Conservation (phyloP, 2,797 vertebrate species). For the Pseudochromis fuscus region DNA sequence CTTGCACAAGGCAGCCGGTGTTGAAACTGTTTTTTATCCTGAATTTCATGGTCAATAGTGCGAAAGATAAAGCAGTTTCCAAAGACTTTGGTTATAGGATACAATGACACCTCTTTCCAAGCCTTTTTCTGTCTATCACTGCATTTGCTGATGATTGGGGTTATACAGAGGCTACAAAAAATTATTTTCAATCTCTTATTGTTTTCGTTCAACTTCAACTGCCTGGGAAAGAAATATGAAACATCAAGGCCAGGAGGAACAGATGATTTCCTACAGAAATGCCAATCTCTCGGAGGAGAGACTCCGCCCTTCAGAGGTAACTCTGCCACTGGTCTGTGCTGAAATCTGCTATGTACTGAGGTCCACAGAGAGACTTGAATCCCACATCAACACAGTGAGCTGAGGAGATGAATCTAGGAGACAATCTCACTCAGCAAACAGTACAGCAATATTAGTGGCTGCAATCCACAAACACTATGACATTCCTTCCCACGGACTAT, state of each 20-base stretch:
- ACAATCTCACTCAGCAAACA: slow-evolving; percentile 45
- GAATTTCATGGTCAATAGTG: background rate
- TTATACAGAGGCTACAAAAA: background rate
- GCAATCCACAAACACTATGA: slow-evolving; percentile 16
- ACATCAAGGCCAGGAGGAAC: background rate
- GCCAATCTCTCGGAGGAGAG: slow-evolving; percentile 9
- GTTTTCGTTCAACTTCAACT: background rate
- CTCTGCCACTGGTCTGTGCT: slow-evolving; percentile 8
- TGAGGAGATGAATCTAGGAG: slow-evolving; percentile 12
- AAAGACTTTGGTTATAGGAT: slow-evolving; percentile 4
- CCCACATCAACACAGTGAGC: slow-evolving; percentile 9
- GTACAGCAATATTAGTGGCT: background rate
- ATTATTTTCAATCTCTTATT: background rate
- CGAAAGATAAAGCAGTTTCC: slow-evolving; percentile 9
- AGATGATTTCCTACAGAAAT: background rate
- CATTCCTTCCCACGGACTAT: background rate
- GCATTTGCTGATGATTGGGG: background rate
- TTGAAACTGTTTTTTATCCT: background rate
- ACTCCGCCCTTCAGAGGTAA: background rate
- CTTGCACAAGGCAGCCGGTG: no score
- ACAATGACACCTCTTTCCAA: background rate
- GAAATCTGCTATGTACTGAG: slow-evolving; percentile 7
- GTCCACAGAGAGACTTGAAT: slow-evolving; percentile 21
- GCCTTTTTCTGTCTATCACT: background rate
- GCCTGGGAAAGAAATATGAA: background rate